phyloP scores from a whole-genome alignment of 1,140 invertebrate species.

The Drosophila arawakana region DNA sequence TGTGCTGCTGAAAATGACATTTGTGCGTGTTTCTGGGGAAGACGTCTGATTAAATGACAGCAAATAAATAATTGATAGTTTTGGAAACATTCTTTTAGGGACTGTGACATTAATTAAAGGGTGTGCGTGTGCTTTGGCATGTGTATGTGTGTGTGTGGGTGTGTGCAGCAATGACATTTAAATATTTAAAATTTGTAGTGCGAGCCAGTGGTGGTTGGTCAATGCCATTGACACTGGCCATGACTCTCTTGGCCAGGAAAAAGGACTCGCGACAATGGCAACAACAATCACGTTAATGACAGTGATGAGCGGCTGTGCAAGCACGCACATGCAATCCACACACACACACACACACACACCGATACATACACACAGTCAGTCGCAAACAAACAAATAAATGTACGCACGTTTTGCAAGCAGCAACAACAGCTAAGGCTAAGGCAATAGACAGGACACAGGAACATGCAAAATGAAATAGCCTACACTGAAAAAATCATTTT shows the following conservation, averaged over 20 bases:
- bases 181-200: conserved; percentile 72
- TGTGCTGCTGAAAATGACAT: conserved; percentile 58
- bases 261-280: conserved; percentile 9
- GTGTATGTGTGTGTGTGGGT: conserved; percentile 1
- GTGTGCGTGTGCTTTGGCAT: neutral
- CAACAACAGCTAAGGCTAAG: conserved; percentile 24
- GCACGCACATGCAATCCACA: conserved; percentile 62
- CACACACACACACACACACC: conserved; percentile 26
- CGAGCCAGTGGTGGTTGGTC: conserved; percentile 20
- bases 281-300: conserved; percentile 79
- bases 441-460: conserved; percentile 18
- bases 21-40: conserved; percentile 63
- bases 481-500: neutral
- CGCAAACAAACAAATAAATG: conserved; percentile 65
- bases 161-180: conserved; percentile 64
- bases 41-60: conserved; percentile 69
- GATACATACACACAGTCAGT: neutral
- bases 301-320: conserved; percentile 70
- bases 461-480: conserved; percentile 35
- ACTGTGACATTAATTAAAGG: conserved; percentile 50
- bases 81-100: conserved; percentile 34
- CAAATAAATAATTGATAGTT: conserved; percentile 74
- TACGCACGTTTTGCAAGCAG: conserved; percentile 55
- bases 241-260: neutral
- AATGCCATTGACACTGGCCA: conserved; percentile 45